Conservation (phyloP, 2,888 invertebrate species). For the Pediacus dermestoides region DNA sequence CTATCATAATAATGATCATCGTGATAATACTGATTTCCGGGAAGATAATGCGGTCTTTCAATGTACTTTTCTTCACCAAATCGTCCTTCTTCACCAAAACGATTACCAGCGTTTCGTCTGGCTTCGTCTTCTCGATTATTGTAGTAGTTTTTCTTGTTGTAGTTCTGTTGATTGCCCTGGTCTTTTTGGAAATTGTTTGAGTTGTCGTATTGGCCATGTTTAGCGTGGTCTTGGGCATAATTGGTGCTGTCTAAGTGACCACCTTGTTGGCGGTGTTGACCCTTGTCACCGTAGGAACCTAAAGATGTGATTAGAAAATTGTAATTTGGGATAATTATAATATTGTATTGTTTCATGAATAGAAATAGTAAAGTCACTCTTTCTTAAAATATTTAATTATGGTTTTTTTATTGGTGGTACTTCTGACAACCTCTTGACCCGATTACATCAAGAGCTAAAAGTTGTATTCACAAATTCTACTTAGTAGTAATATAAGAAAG, state of each 20-base stretch:
- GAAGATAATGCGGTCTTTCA: conserved; percentile 15
- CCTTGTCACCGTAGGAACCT: conserved; percentile 36
- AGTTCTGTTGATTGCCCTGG: conserved; percentile 36
- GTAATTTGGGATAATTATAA: no score
- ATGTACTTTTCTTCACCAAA: conserved; percentile 30
- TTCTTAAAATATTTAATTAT: no score
- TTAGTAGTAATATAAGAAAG: no score
- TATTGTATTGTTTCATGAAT: no score
- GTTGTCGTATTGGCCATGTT: conserved; percentile 40
- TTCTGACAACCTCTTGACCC: no score
- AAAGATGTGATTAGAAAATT: no score
- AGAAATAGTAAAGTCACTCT: no score
- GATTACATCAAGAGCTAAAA: no score
- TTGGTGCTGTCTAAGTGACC: conserved; percentile 34
- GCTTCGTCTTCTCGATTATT: conserved; percentile 35
- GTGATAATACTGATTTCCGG: neutral
- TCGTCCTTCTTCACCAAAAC: conserved; percentile 28
- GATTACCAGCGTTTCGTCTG: conserved; percentile 28
- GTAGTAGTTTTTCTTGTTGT: conserved; percentile 39
- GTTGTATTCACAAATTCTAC: no score
- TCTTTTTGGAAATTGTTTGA: conserved; percentile 40
- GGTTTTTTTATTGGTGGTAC: no score
- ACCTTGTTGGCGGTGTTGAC: conserved; percentile 33
- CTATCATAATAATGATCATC: conserved; percentile 15
- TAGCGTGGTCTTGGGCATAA: conserved; percentile 36